Conservation (phyloP, 2,888 invertebrate species). For the Agonopterix subpropinquella region DNA sequence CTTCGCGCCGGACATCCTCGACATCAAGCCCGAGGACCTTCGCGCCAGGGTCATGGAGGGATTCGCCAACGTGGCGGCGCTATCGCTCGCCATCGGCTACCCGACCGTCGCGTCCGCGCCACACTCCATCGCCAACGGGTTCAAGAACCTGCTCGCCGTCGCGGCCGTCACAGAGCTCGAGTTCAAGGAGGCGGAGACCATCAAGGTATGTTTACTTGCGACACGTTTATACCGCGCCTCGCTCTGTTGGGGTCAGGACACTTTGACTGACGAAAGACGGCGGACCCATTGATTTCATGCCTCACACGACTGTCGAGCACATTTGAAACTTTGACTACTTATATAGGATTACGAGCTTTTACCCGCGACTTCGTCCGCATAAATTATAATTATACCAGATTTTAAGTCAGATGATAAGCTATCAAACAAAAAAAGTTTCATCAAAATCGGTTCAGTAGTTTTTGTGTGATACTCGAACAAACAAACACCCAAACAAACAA, state of each 20-base stretch:
- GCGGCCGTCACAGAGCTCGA: slow-evolving; percentile 97
- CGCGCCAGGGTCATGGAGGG: slow-evolving; percentile 93
- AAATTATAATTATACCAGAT: too few relatives aligned
- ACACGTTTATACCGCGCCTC: background rate
- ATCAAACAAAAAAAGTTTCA: too few relatives aligned
- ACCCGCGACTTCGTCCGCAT: too few relatives aligned
- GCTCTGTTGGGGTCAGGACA: background rate
- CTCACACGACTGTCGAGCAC: too few relatives aligned
- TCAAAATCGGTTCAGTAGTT: too few relatives aligned
- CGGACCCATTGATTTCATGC: too few relatives aligned
- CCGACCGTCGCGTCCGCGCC: slow-evolving; percentile 98
- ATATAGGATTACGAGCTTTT: too few relatives aligned
- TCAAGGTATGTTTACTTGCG: slow-evolving; percentile 78
- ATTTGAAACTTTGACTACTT: too few relatives aligned
- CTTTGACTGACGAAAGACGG: too few relatives aligned
- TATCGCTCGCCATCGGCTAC: slow-evolving; percentile 95
- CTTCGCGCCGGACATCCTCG: slow-evolving; percentile 96
- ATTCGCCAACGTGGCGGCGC: slow-evolving; percentile 94
- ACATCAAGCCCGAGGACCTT: slow-evolving; percentile 98
- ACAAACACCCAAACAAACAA: too few relatives aligned
- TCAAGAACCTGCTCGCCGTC: slow-evolving; percentile 97
- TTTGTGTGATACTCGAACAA: too few relatives aligned
- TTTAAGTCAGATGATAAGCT: too few relatives aligned
- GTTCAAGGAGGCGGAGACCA: slow-evolving; percentile 96
- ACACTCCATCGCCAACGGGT: slow-evolving; percentile 97